These are phyloP conservation scores for Drosophila pseudoananassae DNA, from an alignment of 1,140 invertebrate genomes.

Conservation along the genomic window DNA sequence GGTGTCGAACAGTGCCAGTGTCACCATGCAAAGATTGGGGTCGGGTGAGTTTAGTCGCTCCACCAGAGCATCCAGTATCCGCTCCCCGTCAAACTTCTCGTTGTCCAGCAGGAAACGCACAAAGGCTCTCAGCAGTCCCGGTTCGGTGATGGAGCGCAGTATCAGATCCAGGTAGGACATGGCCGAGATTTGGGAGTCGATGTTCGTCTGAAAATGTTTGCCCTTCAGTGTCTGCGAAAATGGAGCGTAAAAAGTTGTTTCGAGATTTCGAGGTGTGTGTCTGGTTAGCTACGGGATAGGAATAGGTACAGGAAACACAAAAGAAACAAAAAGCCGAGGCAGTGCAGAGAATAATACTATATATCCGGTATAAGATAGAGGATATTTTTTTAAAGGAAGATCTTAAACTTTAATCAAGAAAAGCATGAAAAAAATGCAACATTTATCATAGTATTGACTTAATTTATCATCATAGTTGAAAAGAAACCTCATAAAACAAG, in stretches of 20 bases:
- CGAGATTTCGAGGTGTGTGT: slow-evolving; percentile 82
- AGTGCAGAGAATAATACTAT: slow-evolving; percentile 9
- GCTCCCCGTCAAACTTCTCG: slow-evolving; percentile 92
- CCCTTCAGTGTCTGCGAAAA: slow-evolving; percentile 84
- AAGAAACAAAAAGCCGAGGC: slow-evolving; percentile 46
- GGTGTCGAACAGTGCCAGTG: slow-evolving; percentile 95
- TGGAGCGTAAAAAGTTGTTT: slow-evolving; percentile 81
- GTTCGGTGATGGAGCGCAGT: slow-evolving; percentile 93
- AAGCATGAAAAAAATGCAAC: not conserved
- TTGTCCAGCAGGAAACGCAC: slow-evolving; percentile 93
- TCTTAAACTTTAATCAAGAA: not conserved
- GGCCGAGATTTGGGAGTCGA: slow-evolving; percentile 94
- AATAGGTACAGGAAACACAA: slow-evolving; percentile 43
- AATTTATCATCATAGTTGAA: too few species aligned
- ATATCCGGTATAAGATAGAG: not conserved
- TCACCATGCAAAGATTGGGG: slow-evolving; percentile 94
- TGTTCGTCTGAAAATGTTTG: slow-evolving; percentile 88
- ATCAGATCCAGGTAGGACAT: slow-evolving; percentile 96
- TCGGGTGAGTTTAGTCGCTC: slow-evolving; percentile 88
- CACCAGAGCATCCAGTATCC: slow-evolving; percentile 91
- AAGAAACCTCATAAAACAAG: too few species aligned
- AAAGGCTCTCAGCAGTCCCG: slow-evolving; percentile 92
- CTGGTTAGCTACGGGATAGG: slow-evolving; percentile 62
- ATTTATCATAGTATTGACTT: too few species aligned
- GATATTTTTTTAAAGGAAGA: not conserved